These are phyloP conservation scores for Salpingus planirostris DNA, from an alignment of 2,888 invertebrate species.

Conservation along the genomic window DNA sequence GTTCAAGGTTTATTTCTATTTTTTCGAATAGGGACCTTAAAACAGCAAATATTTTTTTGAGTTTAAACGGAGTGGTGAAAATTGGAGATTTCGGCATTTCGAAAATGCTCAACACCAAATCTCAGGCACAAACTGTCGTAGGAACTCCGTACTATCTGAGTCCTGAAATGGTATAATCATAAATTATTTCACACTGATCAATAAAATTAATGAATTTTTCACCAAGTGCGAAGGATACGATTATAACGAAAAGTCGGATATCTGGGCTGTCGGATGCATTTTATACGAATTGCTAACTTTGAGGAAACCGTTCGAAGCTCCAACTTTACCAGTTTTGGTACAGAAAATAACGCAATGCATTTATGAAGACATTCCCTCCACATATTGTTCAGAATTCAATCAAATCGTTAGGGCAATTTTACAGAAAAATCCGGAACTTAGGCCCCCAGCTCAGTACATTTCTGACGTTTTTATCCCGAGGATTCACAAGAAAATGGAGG, in stretches of 20 bases:
- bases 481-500: no score
- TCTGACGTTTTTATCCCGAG: no score
- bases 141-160: conserved; percentile 67
- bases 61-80: conserved; percentile 56
- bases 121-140: conserved; percentile 59
- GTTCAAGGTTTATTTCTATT: no score
- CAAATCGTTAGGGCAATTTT: conserved; percentile 54
- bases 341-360: conserved; percentile 58
- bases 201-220: conserved; percentile 16
- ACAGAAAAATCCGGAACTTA: conserved; percentile 50
- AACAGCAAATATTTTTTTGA: conserved; percentile 66
- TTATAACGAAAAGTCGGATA: conserved; percentile 68
- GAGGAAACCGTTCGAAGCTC: conserved; percentile 63
- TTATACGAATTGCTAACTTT: conserved; percentile 66
- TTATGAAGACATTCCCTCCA: conserved; percentile 55
- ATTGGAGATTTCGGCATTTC: conserved; percentile 71
- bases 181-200: conserved; percentile 1
- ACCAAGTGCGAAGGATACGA: conserved; percentile 66
- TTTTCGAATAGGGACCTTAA: conserved; percentile 57
- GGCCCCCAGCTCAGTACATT: conserved; percentile 64
- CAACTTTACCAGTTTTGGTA: conserved; percentile 62
- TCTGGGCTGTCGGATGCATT: conserved; percentile 71
- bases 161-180: conserved; percentile 55
- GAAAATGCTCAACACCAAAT: conserved; percentile 59
- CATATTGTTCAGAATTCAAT: conserved; percentile 55